Evolutionary conservation across 1,140 invertebrate genomes (phyloP), one percentile per base, ranked within the genome.

Genomic region (Nasonia vitripennis): DNA sequence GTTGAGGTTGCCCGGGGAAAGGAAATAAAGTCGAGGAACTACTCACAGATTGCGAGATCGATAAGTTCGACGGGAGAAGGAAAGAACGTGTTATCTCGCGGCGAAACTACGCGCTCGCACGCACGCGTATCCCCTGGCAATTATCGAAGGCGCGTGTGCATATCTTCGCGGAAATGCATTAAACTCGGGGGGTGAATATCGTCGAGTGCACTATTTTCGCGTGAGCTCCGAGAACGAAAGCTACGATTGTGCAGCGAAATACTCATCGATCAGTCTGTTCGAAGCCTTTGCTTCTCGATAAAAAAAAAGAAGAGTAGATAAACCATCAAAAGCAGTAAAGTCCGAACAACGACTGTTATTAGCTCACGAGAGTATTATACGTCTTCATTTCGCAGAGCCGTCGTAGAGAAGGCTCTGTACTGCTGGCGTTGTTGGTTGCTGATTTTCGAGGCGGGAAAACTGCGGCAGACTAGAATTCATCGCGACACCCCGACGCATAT

Each of bases 381-480:
- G 7, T 62, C 55, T 62, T 62, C 55, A 62, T 62, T 62, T 62
- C 9, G 20, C 55, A 62, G 27, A 27, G 55, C 14, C 14, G 55
- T n/a, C 55, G 20, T 62, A n/a, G 5, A n/a, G 5, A 62, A n/a
- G 55, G 55, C 55, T 27, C 27, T 62, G 55, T 5, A 20, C 20
- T 62, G 55, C 55, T 20, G 20, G 20, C 6, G 55, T 20, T 62
- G 20, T 17, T 20, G 55, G 27, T 27, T 27, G 55, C 55, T 62
- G 55, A 62, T 62, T 62, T 62, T 71, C 70, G 70, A 71, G 70
- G 70, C 27, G 34, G 10, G 70, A 11, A 71, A 71, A 17, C 70
- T 12, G 31, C 31, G 14, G 27, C 70, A 71, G 70, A 34, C 70
- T 27, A 71, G 37, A 86, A 85, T 80, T 87, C 86, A 87, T 89